A percentile compares a stretch with the other conserved stretches of the same genome.
These are phyloP conservation scores for Hirtodrosophila histrioides DNA, from an alignment of 2,888 invertebrate species.

Conservation along the genomic window DNA sequence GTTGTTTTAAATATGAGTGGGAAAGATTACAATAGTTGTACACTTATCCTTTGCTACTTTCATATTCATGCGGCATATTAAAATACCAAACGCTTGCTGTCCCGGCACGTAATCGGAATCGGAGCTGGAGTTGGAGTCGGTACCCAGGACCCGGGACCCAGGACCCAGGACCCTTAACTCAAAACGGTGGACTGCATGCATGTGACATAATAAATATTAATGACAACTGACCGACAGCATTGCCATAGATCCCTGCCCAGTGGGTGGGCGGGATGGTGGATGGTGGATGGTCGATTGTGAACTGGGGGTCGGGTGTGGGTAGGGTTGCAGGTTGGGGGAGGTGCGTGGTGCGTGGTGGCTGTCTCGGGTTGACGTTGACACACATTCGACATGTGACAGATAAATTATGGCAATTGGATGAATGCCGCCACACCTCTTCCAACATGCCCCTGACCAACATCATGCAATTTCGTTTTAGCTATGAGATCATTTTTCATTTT, in stretches of 20 bases:
- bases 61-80: slow-evolving; percentile 63
- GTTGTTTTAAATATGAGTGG: slow-evolving; percentile 3
- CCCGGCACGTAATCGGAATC: slow-evolving; percentile 51
- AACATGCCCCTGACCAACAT: slow-evolving; percentile 40
- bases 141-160: slow-evolving; percentile 2
- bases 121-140: slow-evolving; percentile 17
- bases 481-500: slow-evolving; percentile 75
- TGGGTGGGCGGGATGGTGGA: slow-evolving; percentile 45
- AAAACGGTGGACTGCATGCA: slow-evolving; percentile 55
- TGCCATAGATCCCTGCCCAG: slow-evolving; percentile 57
- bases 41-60: slow-evolving; percentile 24
- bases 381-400: slow-evolving; percentile 79
- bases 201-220: slow-evolving; percentile 82
- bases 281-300: slow-evolving; percentile 3
- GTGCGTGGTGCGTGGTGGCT: slow-evolving; percentile 1
- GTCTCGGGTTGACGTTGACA: slow-evolving; percentile 62
- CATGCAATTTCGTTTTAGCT: slow-evolving; percentile 50
- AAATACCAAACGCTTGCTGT: slow-evolving; percentile 56
- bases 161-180: slow-evolving; percentile 38
- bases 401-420: slow-evolving; percentile 77
- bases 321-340: neutral
- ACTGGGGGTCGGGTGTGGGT: slow-evolving; percentile 24
- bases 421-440: slow-evolving; percentile 61
- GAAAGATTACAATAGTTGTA: slow-evolving; percentile 12
- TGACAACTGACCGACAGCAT: slow-evolving; percentile 77